Conservation (phyloP, 2,113 vertebrate species). For the Colinus virginianus region DNA sequence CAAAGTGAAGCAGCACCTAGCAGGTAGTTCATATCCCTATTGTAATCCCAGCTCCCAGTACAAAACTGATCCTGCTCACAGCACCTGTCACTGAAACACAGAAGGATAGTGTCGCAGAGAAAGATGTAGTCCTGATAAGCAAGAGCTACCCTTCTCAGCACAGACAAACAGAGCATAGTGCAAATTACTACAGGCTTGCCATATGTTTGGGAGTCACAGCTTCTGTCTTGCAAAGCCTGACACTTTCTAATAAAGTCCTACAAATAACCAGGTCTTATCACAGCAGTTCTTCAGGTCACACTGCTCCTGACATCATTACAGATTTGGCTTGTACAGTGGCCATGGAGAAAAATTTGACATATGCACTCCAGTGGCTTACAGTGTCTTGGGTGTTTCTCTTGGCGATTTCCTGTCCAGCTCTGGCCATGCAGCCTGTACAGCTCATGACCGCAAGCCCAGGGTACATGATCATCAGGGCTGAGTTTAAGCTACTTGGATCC, state of each 20-base stretch:
- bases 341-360: not conserved
- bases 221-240: not conserved
- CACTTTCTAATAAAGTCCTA: not conserved
- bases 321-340: not conserved
- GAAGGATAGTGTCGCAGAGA: rapidly evolving
- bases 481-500: not conserved
- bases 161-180: not conserved
- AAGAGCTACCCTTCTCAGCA: not conserved
- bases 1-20: not conserved
- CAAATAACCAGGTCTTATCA: not conserved
- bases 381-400: not conserved
- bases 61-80: not conserved
- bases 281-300: not conserved
- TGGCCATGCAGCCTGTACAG: not conserved
- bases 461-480: no score
- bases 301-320: not conserved
- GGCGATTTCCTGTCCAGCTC: not conserved
- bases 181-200: not conserved
- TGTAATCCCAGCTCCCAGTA: not conserved
- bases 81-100: not conserved
- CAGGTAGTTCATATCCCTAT: not conserved
- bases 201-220: not conserved
- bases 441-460: not conserved
- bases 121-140: not conserved
- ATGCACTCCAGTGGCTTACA: not conserved